Percentiles rank a stretch among this genome's conserved stretches.
phyloP scores from a whole-genome alignment of 1,140 invertebrate species.

The Trachymyrmex septentrionalis region DNA sequence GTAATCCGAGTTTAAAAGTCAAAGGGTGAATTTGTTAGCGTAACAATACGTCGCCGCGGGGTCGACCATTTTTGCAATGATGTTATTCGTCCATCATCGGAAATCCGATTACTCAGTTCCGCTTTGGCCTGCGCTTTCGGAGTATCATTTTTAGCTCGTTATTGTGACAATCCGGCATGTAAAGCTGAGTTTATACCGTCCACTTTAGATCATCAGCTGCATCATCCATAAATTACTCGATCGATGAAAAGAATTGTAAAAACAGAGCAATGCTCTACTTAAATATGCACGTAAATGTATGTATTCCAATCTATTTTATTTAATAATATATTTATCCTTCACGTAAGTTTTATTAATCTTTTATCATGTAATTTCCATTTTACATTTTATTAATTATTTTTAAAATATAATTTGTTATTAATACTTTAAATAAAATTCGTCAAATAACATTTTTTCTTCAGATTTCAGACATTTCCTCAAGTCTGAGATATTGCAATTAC shows the following conservation, averaged over 20 bases:
- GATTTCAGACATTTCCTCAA: not conserved
- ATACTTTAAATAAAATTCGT: too few relatives aligned
- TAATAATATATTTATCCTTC: not conserved
- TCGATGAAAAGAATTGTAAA: constrained; percentile 9
- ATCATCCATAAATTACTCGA: constrained; percentile 28
- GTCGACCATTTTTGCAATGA: constrained; percentile 52
- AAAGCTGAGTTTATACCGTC: constrained; percentile 31
- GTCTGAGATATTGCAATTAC: not conserved
- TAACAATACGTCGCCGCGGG: constrained; percentile 50
- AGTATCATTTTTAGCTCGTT: constrained; percentile 59
- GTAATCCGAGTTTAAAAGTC: constrained; percentile 51
- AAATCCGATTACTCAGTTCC: constrained; percentile 50
- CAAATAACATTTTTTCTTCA: not conserved
- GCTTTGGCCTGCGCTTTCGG: constrained; percentile 20
- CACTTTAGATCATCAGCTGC: not conserved
- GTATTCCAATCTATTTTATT: not conserved
- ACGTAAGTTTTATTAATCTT: not conserved
- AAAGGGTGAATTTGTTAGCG: constrained; percentile 51
- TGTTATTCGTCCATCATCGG: constrained; percentile 60
- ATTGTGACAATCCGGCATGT: constrained; percentile 20
- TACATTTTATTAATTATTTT: not conserved
- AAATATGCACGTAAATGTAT: not conserved
- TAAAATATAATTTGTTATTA: too few relatives aligned
- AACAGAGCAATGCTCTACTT: not conserved
- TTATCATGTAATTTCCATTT: not conserved